Conservation (phyloP, 2,888 invertebrate species). For the Lasioglossum zephyrum region DNA sequence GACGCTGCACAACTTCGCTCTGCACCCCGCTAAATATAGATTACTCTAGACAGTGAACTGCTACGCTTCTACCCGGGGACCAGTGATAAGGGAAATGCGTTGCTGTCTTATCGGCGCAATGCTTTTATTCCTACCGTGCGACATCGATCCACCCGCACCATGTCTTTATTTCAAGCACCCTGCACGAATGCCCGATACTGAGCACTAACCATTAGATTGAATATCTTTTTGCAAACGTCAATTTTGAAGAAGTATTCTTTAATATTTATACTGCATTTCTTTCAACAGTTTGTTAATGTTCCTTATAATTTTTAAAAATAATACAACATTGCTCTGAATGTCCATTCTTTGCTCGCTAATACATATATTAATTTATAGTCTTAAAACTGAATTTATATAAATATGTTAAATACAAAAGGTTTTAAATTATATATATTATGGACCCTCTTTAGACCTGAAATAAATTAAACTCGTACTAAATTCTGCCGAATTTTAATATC, state of each 20-base stretch:
- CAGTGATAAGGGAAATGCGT: neutral
- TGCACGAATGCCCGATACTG: neutral
- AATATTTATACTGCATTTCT: too few relatives aligned
- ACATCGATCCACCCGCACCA: neutral
- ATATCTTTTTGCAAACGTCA: neutral
- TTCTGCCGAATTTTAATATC: too few relatives aligned
- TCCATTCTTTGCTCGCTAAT: too few relatives aligned
- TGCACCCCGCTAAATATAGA: neutral
- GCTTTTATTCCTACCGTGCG: neutral
- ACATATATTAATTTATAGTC: too few relatives aligned
- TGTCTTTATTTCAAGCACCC: neutral
- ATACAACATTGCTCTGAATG: too few relatives aligned
- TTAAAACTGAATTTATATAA: too few relatives aligned
- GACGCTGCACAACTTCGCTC: neutral
- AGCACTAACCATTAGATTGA: neutral
- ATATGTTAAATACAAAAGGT: too few relatives aligned
- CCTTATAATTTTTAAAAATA: too few relatives aligned
- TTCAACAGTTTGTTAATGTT: too few relatives aligned
- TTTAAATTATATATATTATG: too few relatives aligned
- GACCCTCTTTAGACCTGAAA: too few relatives aligned
- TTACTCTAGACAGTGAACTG: constrained; percentile 7
- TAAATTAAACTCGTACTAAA: too few relatives aligned
- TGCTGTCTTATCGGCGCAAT: neutral
- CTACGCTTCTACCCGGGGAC: neutral
- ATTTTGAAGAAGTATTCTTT: neutral